Base-by-base conservation (phyloP, 2,888 invertebrate genomes). In the Vanessa cardui region DNA sequence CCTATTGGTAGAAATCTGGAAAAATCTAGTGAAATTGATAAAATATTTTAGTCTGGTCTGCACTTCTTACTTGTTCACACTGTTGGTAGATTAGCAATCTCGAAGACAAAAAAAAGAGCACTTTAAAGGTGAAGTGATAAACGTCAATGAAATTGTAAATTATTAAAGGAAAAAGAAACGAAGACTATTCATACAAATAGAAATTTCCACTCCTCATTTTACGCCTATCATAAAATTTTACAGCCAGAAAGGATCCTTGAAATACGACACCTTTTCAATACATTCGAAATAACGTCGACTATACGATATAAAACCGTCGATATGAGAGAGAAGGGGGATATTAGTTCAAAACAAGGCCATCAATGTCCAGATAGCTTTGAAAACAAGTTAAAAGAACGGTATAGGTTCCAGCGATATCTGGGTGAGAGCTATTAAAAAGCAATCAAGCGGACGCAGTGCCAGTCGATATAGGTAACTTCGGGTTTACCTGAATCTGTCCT, bases 341-440 rank as follows among this genome's bases (percentile, higher is more conserved):
- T 56, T 56, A 56, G 56, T 39, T 56, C 56, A 33, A 39, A 56
- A 56, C 33, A 33, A 56, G 18, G 26, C 33, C 33, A 56, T 56
- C 56, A 56, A 56, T 18, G 33, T 39, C 39, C 33, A 50, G 52
- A 54, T 54, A 52, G 31, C 26, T 49, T 58, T 58, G 64, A 58
- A 64, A 64, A 58, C 39, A 44, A 58, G 49, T 49, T 64, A 58
- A 64, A 50, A 58, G 64, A 58, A 20, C 21, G 49, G 39, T 64
- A 64, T 50, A n/a, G 52, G 52, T 54, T 47, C 31, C 68, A 60
- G 58, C 65, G 65, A 59, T 69, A 59, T 70, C 68, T 68, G 58
- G 60, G 65, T 33, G 63, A 26, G 52, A 64, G 74, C 83, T 81
- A 82, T 82, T 81, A 82, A 82, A 82, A 81, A 79, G 76, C 82